phyloP scores from a whole-genome alignment of 2,797 vertebrate species.

The Halcyon badia region DNA sequence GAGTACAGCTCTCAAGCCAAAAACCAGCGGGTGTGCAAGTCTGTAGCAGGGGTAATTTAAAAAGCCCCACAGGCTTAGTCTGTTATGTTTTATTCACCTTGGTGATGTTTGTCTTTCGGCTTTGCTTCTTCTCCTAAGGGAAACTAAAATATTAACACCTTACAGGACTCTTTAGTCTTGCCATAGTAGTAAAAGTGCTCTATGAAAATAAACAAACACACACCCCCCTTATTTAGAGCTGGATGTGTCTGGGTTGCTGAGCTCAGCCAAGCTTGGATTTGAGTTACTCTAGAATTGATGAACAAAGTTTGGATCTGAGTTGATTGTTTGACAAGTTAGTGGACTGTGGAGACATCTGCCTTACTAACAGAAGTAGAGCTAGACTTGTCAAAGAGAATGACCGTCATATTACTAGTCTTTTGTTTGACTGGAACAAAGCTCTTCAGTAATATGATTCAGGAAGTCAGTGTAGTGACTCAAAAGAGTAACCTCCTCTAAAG shows the following conservation, averaged over 20 bases:
- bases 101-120: background rate
- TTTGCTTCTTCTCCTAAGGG: background rate
- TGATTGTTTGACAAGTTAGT: background rate
- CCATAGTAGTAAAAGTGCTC: background rate
- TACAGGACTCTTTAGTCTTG: background rate
- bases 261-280: background rate
- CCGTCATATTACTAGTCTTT: background rate
- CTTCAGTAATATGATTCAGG: background rate
- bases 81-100: background rate
- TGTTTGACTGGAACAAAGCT: background rate
- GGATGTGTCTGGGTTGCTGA: background rate
- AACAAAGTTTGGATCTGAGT: background rate
- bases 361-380: background rate
- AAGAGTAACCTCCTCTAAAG: background rate
- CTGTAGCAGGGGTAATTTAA: background rate
- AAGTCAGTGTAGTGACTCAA: background rate
- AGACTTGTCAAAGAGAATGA: background rate
- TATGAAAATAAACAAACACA: background rate
- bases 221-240: background rate
- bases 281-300: background rate
- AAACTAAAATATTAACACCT: background rate
- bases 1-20: background rate
- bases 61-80: too few relatives aligned
- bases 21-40: background rate
- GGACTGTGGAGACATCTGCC: background rate